Conservation (phyloP, 2,797 vertebrate genomes). For the Hemitrygon akajei region DNA sequence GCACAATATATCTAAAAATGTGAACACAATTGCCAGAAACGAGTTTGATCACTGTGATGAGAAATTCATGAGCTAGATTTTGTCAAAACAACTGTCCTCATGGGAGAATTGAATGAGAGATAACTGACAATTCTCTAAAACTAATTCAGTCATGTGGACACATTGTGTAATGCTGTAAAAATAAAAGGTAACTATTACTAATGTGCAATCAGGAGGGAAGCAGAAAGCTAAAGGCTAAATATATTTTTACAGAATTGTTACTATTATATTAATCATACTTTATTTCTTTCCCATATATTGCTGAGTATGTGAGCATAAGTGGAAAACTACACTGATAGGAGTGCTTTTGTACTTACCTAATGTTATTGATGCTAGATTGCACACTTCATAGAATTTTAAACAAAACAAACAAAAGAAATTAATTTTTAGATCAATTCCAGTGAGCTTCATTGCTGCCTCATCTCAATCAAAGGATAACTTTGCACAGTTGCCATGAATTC, state of each 20-base stretch:
- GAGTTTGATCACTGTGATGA: not conserved
- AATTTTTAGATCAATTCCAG: not conserved
- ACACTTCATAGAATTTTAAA: not conserved
- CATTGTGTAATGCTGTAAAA: not conserved
- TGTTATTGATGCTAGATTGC: not conserved
- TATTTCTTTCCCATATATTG: not conserved
- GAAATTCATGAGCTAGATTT: constrained; percentile 23
- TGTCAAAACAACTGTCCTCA: constrained; percentile 5
- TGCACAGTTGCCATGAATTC: constrained; percentile 1
- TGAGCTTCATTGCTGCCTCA: constrained; percentile 16
- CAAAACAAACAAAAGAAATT: constrained; percentile 9
- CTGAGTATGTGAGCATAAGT: not conserved
- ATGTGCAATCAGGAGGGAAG: not conserved
- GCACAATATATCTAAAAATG: not conserved
- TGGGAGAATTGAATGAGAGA: not conserved
- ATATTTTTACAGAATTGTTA: not conserved
- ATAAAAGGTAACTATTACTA: too few relatives aligned
- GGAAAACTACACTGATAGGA: not conserved
- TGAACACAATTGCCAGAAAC: not conserved
- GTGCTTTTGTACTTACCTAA: not conserved
- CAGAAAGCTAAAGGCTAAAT: not conserved
- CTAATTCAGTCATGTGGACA: constrained; percentile 12
- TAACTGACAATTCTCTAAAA: not conserved
- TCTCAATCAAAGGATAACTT: constrained; percentile 11
- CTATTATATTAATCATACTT: not conserved